Evolutionary conservation across 2,113 vertebrate species (phyloP), one percentile per base, ranked within the genome.

Genomic region (Phaethornis superciliosus): DNA sequence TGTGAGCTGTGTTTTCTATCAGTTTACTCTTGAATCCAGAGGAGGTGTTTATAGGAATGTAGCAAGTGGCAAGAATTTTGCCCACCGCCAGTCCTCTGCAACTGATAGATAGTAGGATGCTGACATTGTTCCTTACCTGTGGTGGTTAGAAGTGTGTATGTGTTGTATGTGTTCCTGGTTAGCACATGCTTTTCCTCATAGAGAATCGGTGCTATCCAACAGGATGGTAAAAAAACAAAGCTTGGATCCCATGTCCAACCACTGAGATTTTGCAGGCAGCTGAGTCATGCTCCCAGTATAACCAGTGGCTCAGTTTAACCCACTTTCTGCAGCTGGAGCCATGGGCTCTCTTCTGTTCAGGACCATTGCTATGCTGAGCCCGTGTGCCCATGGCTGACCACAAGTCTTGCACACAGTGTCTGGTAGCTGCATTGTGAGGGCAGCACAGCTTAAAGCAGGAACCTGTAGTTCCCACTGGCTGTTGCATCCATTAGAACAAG

Each of bases 1-100:
- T 37, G 88, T 60, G 88, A 72, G 85, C 69, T 93, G 76, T 90
- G 76, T 87, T 90, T 89, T 72, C 86, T 64, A 5, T 35, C 86
- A 52, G 69, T 81, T 69, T 81, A 49, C 70, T 81, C 40, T 35
- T 68, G 81, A 40, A 89, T 26, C 32, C 78, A 72, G 89, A 37
- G 62, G 70, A 86, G 58, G 62, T 70, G 58, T 69, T 78, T 59
- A 55, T 56, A 35, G 8, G 3, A 84, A 92, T 74, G 32, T 65
- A 82, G 64, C 78, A 83, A 64, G 92, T 13, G 62, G 72, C 30
- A 85, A 72, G 63, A 75, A 63, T 94, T 78, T 77, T 90, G 78
- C 84, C 85, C 75, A 52, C 42, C 28, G 32, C 54, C 55, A 8
- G 1, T 54, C 7, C 14, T 65, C 81, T 76, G 81, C 51, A 63